Conservation (phyloP, 2,888 invertebrate genomes). For the Dichetophora obliterata region DNA sequence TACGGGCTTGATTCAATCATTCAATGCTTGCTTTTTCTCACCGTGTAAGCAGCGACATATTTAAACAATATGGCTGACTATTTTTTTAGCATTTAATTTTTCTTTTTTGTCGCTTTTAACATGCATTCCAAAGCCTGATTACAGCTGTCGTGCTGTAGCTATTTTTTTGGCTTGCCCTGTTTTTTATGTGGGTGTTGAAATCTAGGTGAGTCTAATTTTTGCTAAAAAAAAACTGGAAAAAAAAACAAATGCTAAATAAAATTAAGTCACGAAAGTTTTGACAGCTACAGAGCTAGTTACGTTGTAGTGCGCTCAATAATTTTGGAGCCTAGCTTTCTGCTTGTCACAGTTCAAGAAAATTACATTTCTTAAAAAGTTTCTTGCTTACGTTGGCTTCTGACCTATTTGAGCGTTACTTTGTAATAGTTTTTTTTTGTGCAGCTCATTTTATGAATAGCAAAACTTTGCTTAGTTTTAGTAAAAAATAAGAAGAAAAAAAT, state of each 20-base stretch:
- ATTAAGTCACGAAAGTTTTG: conserved; percentile 30
- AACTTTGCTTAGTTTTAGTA: conserved; percentile 1
- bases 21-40: no score
- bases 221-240: background rate
- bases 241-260: background rate
- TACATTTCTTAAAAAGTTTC: background rate
- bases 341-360: conserved; percentile 4
- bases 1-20: no score
- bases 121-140: conserved; percentile 18
- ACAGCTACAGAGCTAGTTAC: conserved; percentile 27
- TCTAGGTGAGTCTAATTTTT: no score
- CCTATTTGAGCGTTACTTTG: no score
- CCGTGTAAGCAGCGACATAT: conserved; percentile 6
- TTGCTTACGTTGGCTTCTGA: background rate
- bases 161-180: background rate
- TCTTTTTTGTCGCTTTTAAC: background rate
- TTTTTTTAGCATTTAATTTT: background rate
- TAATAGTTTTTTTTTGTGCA: no score
- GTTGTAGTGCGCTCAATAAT: conserved; percentile 5
- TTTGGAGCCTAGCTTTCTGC: conserved; percentile 22
- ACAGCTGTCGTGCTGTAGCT: conserved; percentile 22
- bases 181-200: conserved; percentile 6
- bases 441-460: background rate
- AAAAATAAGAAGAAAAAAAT: background rate
- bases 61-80: conserved; percentile 3